A percentile compares a stretch with the other conserved stretches of the same genome.
Evolutionary conservation across 64 coral and sea anemone genomes (phyloP).

Genomic region (Stichodactyla helianthus): DNA sequence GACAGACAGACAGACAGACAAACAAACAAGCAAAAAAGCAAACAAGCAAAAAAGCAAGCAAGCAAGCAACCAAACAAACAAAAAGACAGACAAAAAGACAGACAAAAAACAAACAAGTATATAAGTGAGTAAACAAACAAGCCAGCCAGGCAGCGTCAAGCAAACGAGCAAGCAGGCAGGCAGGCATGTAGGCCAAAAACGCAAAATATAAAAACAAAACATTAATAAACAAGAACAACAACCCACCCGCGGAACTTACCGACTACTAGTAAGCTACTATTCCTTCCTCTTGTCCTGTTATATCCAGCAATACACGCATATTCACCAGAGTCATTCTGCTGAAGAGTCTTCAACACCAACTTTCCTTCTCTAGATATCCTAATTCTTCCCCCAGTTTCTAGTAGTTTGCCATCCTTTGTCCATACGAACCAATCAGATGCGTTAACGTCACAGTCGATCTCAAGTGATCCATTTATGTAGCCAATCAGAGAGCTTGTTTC

Average conservation of each 20-base stretch:
- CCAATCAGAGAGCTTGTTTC: background rate
- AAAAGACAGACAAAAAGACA: no score
- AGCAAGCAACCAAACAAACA: no score
- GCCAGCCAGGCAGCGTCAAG: no score
- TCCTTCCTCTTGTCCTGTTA: background rate
- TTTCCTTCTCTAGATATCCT: background rate
- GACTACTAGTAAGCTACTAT: background rate
- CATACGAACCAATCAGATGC: constrained; percentile 1
- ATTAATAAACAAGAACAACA: background rate
- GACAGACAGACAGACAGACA: no score
- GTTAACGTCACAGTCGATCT: background rate
- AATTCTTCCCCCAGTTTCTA: background rate
- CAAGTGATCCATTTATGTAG: background rate
- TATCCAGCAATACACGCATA: background rate
- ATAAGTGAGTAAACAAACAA: no score
- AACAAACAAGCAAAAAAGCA: no score
- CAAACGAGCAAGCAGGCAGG: no score
- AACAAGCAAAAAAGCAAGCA: no score
- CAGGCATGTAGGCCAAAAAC: no score
- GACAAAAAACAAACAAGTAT: no score
- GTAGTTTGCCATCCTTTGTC: background rate
- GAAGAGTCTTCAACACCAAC: background rate
- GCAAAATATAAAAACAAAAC: background rate
- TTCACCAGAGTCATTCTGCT: background rate
- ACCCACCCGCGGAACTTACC: background rate